phyloP scores from a whole-genome alignment of 2,888 invertebrate genomes.

The Machimus rusticus region DNA sequence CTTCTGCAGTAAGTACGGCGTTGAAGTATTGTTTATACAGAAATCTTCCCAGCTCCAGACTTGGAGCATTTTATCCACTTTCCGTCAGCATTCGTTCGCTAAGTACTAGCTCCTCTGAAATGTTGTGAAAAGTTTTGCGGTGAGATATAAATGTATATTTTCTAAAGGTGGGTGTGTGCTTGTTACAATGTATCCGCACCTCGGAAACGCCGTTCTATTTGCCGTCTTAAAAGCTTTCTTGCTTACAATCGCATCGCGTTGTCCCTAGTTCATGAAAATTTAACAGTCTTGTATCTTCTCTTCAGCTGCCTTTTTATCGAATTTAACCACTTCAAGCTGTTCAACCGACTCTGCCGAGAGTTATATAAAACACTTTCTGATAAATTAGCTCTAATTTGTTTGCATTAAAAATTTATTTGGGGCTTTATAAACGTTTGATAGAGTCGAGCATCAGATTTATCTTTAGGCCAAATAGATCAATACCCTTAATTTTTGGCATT shows the following conservation, averaged over 20 bases:
- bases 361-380: neutral
- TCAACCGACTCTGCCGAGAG: neutral
- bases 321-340: neutral
- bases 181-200: neutral
- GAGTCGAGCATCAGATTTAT: neutral
- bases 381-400: neutral
- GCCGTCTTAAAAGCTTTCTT: neutral
- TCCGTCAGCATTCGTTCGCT: neutral
- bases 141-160: neutral
- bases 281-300: neutral
- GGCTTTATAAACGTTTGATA: neutral
- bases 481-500: neutral
- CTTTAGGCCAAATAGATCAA: neutral
- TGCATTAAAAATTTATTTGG: neutral
- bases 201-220: neutral
- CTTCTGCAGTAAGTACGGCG: neutral
- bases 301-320: neutral
- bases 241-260: neutral
- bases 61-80: constrained; percentile 23
- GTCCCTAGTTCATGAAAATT: neutral
- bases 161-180: neutral
- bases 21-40: constrained; percentile 21
- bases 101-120: constrained; percentile 8
- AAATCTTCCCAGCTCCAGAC: neutral
- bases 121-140: neutral